These are phyloP conservation scores for Drosophila kuntzei DNA, from an alignment of 2,888 invertebrate genomes.

Conservation along the genomic window DNA sequence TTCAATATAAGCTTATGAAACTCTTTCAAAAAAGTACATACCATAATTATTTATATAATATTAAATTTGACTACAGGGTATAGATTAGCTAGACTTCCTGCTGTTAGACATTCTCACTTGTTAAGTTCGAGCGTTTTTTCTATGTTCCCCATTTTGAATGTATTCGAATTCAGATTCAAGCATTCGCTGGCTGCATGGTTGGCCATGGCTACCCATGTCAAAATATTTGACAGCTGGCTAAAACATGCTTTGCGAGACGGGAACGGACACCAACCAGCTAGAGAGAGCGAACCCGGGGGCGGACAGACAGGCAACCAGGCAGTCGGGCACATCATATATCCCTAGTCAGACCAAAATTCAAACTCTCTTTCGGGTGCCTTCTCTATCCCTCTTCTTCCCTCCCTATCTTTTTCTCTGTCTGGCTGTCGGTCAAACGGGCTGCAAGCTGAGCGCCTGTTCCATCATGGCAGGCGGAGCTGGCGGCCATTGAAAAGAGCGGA, in stretches of 20 bases:
- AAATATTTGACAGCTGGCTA: slow-evolving; percentile 86
- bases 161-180: slow-evolving; percentile 57
- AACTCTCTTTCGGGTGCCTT: slow-evolving; percentile 28
- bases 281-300: slow-evolving; percentile 24
- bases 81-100: background rate
- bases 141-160: slow-evolving; percentile 59
- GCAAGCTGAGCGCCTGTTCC: slow-evolving; percentile 64
- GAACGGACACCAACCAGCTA: slow-evolving; percentile 56
- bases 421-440: slow-evolving; percentile 52
- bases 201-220: slow-evolving; percentile 85
- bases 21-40: too few species aligned
- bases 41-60: background rate
- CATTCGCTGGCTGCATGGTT: slow-evolving; percentile 52
- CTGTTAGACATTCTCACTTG: slow-evolving; percentile 17
- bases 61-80: slow-evolving; percentile 27
- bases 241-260: slow-evolving; percentile 84
- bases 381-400: slow-evolving; percentile 13
- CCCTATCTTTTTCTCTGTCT: slow-evolving; percentile 15
- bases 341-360: slow-evolving; percentile 51
- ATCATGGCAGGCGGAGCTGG: slow-evolving; percentile 64
- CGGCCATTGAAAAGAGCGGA: slow-evolving; percentile 68
- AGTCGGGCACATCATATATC: slow-evolving; percentile 61
- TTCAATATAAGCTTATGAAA: background rate
- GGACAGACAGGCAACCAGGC: slow-evolving; percentile 39
- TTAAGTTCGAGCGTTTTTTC: slow-evolving; percentile 39